A percentile compares a stretch with the other conserved stretches of the same genome.
phyloP scores from a whole-genome alignment of 2,113 vertebrate genomes.

The Callithrix jacchus region DNA sequence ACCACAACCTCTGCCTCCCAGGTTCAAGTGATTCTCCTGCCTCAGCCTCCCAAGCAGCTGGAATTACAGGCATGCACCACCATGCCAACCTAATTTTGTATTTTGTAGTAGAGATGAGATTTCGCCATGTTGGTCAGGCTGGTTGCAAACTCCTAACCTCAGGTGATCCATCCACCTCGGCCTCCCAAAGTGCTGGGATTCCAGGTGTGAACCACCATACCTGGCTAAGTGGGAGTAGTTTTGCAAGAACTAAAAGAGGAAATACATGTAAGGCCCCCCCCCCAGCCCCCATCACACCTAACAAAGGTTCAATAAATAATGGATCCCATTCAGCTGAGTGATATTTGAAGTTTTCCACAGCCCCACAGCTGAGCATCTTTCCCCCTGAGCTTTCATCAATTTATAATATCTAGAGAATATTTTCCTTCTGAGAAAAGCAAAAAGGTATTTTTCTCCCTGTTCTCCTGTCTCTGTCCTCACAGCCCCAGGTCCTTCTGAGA shows the following conservation, averaged over 20 bases:
- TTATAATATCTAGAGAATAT: background rate
- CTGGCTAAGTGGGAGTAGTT: background rate
- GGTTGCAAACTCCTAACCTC: too few relatives aligned
- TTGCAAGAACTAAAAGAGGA: background rate
- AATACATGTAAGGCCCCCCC: background rate
- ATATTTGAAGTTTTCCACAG: background rate
- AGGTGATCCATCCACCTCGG: too few relatives aligned
- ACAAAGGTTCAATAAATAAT: background rate
- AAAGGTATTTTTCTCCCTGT: background rate
- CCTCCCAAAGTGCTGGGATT: too few relatives aligned
- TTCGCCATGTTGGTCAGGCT: too few relatives aligned
- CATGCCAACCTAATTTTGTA: too few relatives aligned
- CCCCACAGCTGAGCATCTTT: background rate
- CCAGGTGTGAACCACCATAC: too few relatives aligned
- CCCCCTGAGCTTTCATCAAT: background rate
- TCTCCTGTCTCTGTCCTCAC: background rate
- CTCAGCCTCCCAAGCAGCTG: too few relatives aligned
- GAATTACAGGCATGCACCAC: too few relatives aligned
- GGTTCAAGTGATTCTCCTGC: too few relatives aligned
- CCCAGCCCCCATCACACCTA: too few relatives aligned
- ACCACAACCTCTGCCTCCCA: too few relatives aligned
- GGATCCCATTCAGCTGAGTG: background rate
- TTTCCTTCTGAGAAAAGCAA: conserved; percentile 46
- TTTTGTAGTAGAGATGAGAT: too few relatives aligned
- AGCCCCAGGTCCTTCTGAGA: background rate